Conservation (phyloP, 1,140 invertebrate genomes). For the Lasioglossum baleicum region DNA sequence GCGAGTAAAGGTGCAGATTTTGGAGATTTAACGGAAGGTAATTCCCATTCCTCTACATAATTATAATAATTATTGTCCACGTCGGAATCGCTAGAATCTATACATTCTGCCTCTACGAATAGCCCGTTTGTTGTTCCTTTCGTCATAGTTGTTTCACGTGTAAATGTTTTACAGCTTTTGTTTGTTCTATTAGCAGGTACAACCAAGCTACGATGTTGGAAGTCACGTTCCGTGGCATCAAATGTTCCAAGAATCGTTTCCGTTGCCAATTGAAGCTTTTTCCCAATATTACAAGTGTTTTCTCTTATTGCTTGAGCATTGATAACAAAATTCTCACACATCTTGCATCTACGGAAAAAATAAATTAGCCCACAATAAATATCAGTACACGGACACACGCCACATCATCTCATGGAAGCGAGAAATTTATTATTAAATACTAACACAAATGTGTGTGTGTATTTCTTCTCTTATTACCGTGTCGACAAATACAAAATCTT, state of each 20-base stretch:
- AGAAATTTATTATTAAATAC: too few species aligned
- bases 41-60: not conserved
- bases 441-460: not conserved
- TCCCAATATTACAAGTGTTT: not conserved
- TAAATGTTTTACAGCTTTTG: not conserved
- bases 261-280: not conserved
- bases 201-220: not conserved
- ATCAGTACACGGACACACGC: too few species aligned
- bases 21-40: too few species aligned
- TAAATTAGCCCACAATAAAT: not conserved
- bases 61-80: not conserved
- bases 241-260: not conserved
- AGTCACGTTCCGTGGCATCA: not conserved
- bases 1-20: too few species aligned
- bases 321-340: too few species aligned
- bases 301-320: not conserved
- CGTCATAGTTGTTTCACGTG: not conserved
- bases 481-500: not conserved
- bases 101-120: not conserved
- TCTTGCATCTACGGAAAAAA: too few species aligned
- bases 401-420: too few species aligned
- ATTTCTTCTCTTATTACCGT: not conserved
- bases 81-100: not conserved
- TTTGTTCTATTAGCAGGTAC: not conserved
- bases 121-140: not conserved